Conservation (phyloP, 2,797 vertebrate species). For the Steatocranus sp. region DNA sequence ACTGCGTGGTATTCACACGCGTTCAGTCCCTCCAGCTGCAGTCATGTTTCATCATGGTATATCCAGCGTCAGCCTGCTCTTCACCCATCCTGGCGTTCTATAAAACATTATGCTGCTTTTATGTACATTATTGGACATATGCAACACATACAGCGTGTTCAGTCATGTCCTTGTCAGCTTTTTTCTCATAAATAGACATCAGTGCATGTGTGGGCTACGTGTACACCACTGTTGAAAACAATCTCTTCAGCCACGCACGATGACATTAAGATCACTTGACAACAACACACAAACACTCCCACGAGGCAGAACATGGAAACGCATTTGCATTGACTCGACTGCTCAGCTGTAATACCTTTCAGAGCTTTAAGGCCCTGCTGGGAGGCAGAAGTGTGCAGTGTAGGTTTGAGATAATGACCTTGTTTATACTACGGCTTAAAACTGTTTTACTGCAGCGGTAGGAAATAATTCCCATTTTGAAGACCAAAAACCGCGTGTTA, state of each 20-base stretch:
- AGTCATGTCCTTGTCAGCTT: constrained; percentile 47
- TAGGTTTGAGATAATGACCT: constrained; percentile 56
- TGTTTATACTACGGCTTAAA: constrained; percentile 35
- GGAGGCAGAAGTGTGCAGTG: constrained; percentile 22
- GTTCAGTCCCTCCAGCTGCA: not conserved
- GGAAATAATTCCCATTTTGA: constrained; percentile 12
- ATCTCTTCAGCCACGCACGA: constrained; percentile 39
- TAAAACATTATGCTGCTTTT: constrained; percentile 7
- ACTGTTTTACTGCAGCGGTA: constrained; percentile 5
- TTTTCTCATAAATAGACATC: constrained; percentile 44
- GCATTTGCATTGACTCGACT: constrained; percentile 61
- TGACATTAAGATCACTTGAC: constrained; percentile 64
- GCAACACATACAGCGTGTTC: not conserved
- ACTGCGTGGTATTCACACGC: not conserved
- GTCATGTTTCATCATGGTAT: not conserved
- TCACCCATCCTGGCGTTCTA: not conserved
- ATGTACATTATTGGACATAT: constrained; percentile 6
- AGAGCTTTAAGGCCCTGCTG: constrained; percentile 47
- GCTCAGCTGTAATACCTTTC: constrained; percentile 45
- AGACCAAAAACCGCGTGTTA: not conserved
- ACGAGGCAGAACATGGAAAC: constrained; percentile 49
- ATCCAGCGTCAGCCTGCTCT: not conserved
- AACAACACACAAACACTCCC: constrained; percentile 59
- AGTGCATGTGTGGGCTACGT: constrained; percentile 2
- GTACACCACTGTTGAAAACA: constrained; percentile 22